Evolutionary conservation across 2,797 vertebrate genomes (phyloP).

Genomic region (Sebastes trivittatus): DNA sequence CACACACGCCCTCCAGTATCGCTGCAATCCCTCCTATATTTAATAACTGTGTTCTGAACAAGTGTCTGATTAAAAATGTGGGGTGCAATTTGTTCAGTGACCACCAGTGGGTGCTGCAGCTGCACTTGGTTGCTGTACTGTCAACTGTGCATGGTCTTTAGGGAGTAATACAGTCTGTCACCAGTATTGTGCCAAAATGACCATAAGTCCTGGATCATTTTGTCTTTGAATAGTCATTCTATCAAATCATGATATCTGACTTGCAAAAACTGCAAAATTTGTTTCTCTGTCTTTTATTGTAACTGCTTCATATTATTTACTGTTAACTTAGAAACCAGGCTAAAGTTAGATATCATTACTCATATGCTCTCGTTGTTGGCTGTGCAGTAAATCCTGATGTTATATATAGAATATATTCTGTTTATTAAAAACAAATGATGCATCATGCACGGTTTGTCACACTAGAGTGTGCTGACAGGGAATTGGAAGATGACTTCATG

Average conservation of each 20-base stretch:
- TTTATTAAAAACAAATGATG: slow-evolving; percentile 5
- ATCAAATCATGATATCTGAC: neutral
- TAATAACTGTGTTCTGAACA: neutral
- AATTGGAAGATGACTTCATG: neutral
- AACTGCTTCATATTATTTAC: neutral
- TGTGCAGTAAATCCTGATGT: neutral
- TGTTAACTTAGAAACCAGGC: neutral
- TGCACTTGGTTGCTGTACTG: neutral
- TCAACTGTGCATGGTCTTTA: neutral
- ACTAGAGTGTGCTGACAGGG: slow-evolving; percentile 1
- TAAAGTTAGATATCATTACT: neutral
- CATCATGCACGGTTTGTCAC: slow-evolving; percentile 1
- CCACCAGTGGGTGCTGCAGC: slow-evolving; percentile 59
- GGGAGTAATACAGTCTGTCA: neutral
- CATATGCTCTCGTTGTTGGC: neutral
- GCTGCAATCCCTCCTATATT: neutral
- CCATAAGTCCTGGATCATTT: neutral
- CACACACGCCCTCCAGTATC: neutral
- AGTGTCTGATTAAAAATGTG: neutral
- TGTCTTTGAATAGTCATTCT: neutral
- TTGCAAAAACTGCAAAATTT: neutral
- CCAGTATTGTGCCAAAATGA: neutral
- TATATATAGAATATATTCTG: neutral
- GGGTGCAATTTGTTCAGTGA: neutral
- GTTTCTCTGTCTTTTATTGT: neutral